Evolutionary conservation across 2,113 vertebrate genomes (phyloP), one percentile per base, ranked within the genome.

Genomic region (Pseudopipra pipra): DNA sequence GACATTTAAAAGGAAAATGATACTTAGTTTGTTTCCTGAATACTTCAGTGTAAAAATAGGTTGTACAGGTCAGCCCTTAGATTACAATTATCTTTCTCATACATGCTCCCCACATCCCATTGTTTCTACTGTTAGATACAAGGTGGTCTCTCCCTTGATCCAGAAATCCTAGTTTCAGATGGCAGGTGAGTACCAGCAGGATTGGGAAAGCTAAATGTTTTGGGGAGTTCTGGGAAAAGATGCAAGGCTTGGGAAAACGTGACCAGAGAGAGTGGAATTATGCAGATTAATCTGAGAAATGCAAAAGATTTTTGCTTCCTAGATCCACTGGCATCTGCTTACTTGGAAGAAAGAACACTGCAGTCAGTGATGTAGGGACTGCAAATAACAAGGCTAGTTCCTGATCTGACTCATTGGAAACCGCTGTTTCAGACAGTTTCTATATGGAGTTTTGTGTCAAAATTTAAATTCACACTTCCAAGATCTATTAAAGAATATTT

Each of bases 341-440:
- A 18, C 39, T 89, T 78, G 65, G 47, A 43, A 82, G 52, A 68
- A 77, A 33, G 56, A 71, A 37, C 25, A 11, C 10, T 56, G 33
- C 30, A 68, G 71, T 15, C 66, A 51, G 28, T 73, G 49, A 16
- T 58, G 43, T 5, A 70, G n/a, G 23, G 12, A 67, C 58, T 88
- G 79, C 75, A 77, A 80, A 85, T 83, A 52, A 61, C 71, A 87
- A 93, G 33, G 78, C 52, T 43, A 74, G 28, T 84, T 92, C 63
- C 44, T 52, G 22, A 7, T 44, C 10, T 65, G 37, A 12, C 28
- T 56, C 21, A 62, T 47, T 90, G 82, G 62, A 84, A 90, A 82
- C 49, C 8, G n/a, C 82, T 95, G 82, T 44, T 78, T 93, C 49
- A 33, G 55, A 14, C 11, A 33, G 21, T 52, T 87, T 23, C 49